Conservation (phyloP, 2,113 vertebrate species). For the Camarhynchus parvulus region DNA sequence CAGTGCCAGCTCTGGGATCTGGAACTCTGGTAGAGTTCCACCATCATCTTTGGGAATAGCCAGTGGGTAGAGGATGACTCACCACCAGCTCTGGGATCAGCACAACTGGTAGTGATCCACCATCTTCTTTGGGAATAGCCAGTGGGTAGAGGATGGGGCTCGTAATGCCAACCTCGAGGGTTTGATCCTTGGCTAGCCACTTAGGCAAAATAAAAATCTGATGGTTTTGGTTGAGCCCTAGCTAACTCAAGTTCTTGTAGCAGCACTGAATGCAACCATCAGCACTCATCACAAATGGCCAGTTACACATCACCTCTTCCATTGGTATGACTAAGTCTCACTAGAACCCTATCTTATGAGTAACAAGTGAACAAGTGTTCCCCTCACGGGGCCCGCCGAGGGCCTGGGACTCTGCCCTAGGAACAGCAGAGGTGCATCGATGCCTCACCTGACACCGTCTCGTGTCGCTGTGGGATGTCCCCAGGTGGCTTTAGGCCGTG, state of each 20-base stretch:
- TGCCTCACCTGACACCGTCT: constrained; percentile 78
- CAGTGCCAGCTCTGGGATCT: too few relatives aligned
- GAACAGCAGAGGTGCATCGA: neutral
- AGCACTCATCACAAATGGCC: too few relatives aligned
- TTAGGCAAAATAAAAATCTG: too few relatives aligned
- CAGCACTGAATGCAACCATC: rapidly evolving
- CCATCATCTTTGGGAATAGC: rapidly evolving
- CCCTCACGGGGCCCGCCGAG: rapidly evolving
- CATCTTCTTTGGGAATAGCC: rapidly evolving
- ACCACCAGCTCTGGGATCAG: too few relatives aligned
- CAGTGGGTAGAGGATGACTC: too few relatives aligned
- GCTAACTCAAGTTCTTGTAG: too few relatives aligned
- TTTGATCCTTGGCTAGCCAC: rapidly evolving
- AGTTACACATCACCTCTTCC: neutral
- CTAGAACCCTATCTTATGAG: neutral
- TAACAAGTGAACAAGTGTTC: neutral
- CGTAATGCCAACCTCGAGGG: rapidly evolving
- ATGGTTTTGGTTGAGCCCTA: too few relatives aligned
- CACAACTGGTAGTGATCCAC: rapidly evolving
- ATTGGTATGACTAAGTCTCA: neutral
- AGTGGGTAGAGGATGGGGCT: rapidly evolving
- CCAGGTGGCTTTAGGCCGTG: rapidly evolving
- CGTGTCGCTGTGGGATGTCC: constrained; percentile 75
- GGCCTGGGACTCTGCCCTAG: too few relatives aligned
- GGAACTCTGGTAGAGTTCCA: rapidly evolving